These are phyloP conservation scores for Drosophila pseudotakahashii DNA, from an alignment of 2,888 invertebrate species.

Conservation along the genomic window DNA sequence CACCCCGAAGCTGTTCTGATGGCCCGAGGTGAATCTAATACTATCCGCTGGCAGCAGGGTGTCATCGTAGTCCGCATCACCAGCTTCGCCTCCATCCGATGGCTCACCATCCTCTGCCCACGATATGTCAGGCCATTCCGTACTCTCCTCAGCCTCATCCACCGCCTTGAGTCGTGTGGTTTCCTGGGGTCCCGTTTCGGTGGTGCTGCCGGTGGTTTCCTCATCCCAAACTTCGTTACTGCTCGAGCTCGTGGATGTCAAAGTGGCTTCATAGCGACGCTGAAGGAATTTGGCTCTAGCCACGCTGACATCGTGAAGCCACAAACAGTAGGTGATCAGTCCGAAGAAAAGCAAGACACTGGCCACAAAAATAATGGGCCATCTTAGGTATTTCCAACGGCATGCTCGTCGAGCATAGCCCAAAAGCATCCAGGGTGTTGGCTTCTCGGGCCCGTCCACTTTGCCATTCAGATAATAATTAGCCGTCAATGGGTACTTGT, in stretches of 20 bases:
- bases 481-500: constrained; percentile 78
- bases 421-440: constrained; percentile 64
- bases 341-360: constrained; percentile 80
- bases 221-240: constrained; percentile 45
- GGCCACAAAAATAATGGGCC: constrained; percentile 79
- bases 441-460: constrained; percentile 48
- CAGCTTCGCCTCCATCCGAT: neutral
- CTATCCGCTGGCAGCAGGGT: constrained; percentile 72
- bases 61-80: constrained; percentile 66
- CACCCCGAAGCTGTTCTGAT: constrained; percentile 87
- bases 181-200: constrained; percentile 50
- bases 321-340: constrained; percentile 80
- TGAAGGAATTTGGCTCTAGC: constrained; percentile 76
- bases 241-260: constrained; percentile 29
- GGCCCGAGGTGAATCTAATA: constrained; percentile 86
- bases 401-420: constrained; percentile 70
- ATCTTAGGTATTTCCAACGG: constrained; percentile 79
- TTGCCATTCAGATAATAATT: constrained; percentile 75
- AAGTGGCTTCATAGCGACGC: constrained; percentile 59
- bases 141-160: constrained; percentile 44
- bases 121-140: constrained; percentile 32
- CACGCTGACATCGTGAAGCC: constrained; percentile 81
- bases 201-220: constrained; percentile 44
- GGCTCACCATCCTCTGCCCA: constrained; percentile 41
- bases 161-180: constrained; percentile 70